Evolutionary conservation across 2,797 vertebrate genomes (phyloP).

Genomic region (Eleutherodactylus coqui): DNA sequence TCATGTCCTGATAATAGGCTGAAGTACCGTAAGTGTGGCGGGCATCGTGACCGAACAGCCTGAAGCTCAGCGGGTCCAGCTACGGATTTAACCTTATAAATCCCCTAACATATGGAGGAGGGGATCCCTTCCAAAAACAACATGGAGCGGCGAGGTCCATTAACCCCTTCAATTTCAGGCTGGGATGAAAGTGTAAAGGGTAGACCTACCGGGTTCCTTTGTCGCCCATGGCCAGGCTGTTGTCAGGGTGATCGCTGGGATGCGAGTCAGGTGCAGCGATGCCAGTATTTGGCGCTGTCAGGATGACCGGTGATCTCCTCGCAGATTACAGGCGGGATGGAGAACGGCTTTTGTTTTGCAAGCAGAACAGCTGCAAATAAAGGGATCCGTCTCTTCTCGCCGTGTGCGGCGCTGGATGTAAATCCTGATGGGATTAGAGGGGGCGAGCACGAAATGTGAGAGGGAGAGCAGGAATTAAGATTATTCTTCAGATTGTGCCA

Average conservation of each 20-base stretch:
- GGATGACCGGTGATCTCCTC: not conserved
- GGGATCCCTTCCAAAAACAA: not conserved
- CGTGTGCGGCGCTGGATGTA: conserved; percentile 1
- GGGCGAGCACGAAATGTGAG: conserved; percentile 18
- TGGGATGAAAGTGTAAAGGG: not conserved
- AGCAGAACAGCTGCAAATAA: not conserved
- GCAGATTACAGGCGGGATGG: not conserved
- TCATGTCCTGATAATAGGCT: not conserved
- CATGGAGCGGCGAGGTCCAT: not conserved
- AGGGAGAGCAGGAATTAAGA: not conserved
- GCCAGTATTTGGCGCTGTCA: not conserved
- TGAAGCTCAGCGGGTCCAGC: not conserved
- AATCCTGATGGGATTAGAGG: conserved; percentile 42
- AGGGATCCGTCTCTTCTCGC: not conserved
- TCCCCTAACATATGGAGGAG: not conserved
- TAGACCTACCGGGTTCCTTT: conserved; percentile 53
- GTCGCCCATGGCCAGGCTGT: conserved; percentile 45
- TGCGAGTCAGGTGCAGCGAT: not conserved
- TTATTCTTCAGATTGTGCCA: not conserved
- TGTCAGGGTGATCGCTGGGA: not conserved
- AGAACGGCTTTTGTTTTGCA: conserved; percentile 38
- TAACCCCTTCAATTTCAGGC: not conserved
- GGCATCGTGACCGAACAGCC: not conserved
- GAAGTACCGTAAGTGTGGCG: not conserved
- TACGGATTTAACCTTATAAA: not conserved